Evolutionary conservation across 2,113 vertebrate species (phyloP).

Genomic region (Phalacrocorax carbo): DNA sequence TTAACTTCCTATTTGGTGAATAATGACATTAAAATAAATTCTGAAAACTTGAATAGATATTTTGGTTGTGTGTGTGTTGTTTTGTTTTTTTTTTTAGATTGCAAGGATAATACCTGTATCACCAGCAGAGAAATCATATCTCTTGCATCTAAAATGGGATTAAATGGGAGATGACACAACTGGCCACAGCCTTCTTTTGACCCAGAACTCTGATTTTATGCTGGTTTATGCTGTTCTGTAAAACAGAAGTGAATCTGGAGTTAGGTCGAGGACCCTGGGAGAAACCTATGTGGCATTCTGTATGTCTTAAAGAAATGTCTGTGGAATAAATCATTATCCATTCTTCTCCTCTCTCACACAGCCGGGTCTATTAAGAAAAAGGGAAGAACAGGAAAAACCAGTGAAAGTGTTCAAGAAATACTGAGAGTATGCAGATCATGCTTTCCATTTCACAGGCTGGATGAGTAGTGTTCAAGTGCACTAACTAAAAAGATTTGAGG

Average conservation of each 20-base stretch:
- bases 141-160: background rate
- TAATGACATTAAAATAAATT: background rate
- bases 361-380: background rate
- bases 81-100: background rate
- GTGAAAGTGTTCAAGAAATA: background rate
- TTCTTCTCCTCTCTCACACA: background rate
- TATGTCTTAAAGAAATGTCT: background rate
- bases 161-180: background rate
- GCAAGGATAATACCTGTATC: background rate
- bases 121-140: background rate
- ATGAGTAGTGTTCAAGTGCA: background rate
- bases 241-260: background rate
- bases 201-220: background rate
- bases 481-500: background rate
- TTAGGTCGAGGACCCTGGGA: background rate
- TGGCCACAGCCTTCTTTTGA: background rate
- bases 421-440: background rate
- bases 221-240: background rate
- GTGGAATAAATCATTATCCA: background rate
- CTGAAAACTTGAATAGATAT: background rate
- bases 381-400: background rate
- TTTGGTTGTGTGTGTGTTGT: background rate
- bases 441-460: background rate
- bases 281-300: background rate
- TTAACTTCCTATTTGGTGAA: background rate